Evolutionary conservation across 1,140 invertebrate species (phyloP), one percentile per base, ranked within the genome.

Genomic region (Physella acuta): DNA sequence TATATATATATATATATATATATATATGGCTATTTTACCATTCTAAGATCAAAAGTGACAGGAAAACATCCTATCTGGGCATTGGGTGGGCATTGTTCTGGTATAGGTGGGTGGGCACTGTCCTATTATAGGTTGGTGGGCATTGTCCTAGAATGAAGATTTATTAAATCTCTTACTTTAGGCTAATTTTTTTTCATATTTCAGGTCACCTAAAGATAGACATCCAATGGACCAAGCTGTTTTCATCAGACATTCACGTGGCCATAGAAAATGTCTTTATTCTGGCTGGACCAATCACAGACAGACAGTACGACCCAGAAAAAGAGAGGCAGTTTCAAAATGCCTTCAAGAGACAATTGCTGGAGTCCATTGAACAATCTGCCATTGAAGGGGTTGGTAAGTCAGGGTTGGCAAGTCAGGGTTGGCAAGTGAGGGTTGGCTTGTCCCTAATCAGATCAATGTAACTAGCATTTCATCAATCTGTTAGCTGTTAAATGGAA

Each of bases 211-310:
- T 93, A 72, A 89, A 87, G 56, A 82, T 93, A 1, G 89, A 90
- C 79, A 92, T 93, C 82, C 92, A 92, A 73, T 93, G 92, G 92
- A 88, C 89, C 1, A 89, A 88, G 36, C 84, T 93, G 1, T 92
- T 90, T 80, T 88, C 87, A 14, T 89, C 92, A 75, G 89, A 91
- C 0, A 88, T 89, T 72, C 87, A 92, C 26, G 75, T 81, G 17
- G 68, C 68, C 8, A 56, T 83, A 34, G 91, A 93, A 82, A 92
- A 93, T 84, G 88, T 94, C 0, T 89, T 91, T 52, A 86, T 93
- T 16, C 84, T 93, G 24, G 91, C 90, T 61, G 90, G 90, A n/a
- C 91, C 92, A 0, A 87, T 92, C 30, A 88, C 88, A 49, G 86
- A 88, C 61, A 88, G 89, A 44, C 84, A 87, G 71, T 92, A 91